Evolutionary conservation across 2,113 vertebrate genomes (phyloP).

Genomic region (Crotalus viridis): DNA sequence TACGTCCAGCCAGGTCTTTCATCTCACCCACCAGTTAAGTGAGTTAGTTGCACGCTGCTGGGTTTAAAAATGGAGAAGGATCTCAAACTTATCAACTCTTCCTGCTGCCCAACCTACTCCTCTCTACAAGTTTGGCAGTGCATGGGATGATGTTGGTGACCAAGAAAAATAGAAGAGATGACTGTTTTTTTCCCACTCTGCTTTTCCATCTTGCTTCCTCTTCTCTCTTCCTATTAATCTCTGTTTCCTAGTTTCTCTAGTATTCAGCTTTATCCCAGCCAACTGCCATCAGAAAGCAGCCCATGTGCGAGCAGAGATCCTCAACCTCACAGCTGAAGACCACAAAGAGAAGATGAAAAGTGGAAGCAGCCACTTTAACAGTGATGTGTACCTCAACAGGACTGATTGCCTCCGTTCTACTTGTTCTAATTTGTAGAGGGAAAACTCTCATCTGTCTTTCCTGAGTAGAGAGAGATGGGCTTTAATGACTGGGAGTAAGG

Average conservation of each 20-base stretch:
- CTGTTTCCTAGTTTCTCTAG: background rate
- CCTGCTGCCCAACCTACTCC: background rate
- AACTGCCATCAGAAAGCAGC: background rate
- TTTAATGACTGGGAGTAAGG: conserved; percentile 67
- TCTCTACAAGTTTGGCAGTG: background rate
- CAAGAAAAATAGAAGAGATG: background rate
- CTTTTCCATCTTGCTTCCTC: background rate
- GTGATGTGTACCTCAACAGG: background rate
- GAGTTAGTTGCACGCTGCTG: too few relatives aligned
- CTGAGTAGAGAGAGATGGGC: conserved; percentile 65
- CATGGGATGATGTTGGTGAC: background rate
- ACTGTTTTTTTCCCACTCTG: background rate
- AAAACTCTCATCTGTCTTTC: conserved; percentile 61
- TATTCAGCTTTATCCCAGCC: background rate
- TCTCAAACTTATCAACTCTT: background rate
- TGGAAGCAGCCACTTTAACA: background rate
- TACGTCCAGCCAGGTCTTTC: too few relatives aligned
- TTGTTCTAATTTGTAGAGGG: conserved; percentile 47
- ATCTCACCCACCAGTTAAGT: too few relatives aligned
- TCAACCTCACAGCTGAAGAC: background rate
- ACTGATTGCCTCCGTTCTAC: conserved; percentile 20
- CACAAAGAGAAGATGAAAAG: background rate
- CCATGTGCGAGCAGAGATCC: background rate
- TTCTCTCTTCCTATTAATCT: background rate
- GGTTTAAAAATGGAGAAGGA: too few relatives aligned